Base-by-base conservation (phyloP, 2,797 vertebrate species). In the Apogon hyalosoma region DNA sequence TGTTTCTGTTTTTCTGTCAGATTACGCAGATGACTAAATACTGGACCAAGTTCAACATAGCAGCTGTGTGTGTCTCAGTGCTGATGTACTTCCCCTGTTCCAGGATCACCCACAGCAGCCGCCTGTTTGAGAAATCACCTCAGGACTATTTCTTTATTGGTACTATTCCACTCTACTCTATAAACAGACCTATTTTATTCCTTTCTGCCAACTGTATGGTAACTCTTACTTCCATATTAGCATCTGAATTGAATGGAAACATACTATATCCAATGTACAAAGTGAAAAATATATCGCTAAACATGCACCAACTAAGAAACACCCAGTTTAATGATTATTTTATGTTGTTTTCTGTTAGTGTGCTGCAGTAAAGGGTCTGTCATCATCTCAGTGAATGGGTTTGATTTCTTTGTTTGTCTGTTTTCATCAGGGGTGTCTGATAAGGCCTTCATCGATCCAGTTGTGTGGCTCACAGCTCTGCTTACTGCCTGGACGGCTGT, bases 71-170 rank as follows among this genome's bases (percentile, higher is more conserved):
- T 11, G 9, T 92, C 53, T 96, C 96, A 52, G 4, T 97, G 7
- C 4, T 57, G 11, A 0, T 92, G 45, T 97, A 95, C 59, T 93
- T 93, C 70, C 0, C 95, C 48, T 75, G 90, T 33, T 92, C 92
- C 2, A 86, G 82, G 56, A 33, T 92, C 52, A 95, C 94, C 9
- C 96, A 98, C 58, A 93, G 74, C 38, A 0, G 70, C 0, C 45
- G 14, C 6, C 61, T 96, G 24, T 96, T 93, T 87, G 47, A 16
- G 18, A 11, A 6, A 0, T 76, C 91, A 0, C 96, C 95, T 0
- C 1, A 4, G 0, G 78, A 94, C 75, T 98, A 96, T 88, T 18
- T 9, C n/a, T 98, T 97, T 58, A 74, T 93, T 15, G 95, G 97
- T 98, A 94, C 48, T 9, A 14, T 51, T 50, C 47, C 21, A 0